Base-by-base conservation (phyloP, 1,140 invertebrate genomes). In the Eciton burchellii region DNA sequence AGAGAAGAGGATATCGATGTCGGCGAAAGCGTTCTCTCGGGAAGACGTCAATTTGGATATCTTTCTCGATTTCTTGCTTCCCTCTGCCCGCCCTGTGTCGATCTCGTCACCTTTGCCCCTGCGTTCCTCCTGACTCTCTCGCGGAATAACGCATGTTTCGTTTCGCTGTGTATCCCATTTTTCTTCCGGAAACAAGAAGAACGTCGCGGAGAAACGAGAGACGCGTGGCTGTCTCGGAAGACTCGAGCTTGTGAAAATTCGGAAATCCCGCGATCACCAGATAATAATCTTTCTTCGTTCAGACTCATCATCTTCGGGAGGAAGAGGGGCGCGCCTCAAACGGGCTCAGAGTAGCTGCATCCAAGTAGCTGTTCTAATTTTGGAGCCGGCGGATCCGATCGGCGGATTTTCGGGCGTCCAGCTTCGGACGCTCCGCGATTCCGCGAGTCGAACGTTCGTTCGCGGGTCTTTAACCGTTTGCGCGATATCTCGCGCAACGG, bases 401-500 rank as follows among this genome's bases (percentile, higher is more conserved):
- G 12, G 12, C 41, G 60, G 1, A 24, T 5, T 21, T 54, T 54
- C 12, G 26, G 26, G 19, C n/a, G 24, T 12, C 6, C 35, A 35
- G 35, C 35, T 35, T 35, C 35, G 6, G 54, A 35, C 14, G n/a
- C 54, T 41, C 26, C 14, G 14, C 47, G 65, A 12, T 12, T 79
- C 9, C 11, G 6, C 21, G 35, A 12, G 16, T 19, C 16, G 21
- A 24, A 35, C 41, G n/a, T 47, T 52, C 65, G 29, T 26, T 26
- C 9, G 21, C 66, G 82, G 87, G 83, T 90, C 84, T 85, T 89
- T 90, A 84, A 90, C 86, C 86, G n/a, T n/a, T n/a, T n/a, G n/a
- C 84, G 81, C 70, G 87, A 82, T 89, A 91, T 90, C 87, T 90
- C 83, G 68, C 83, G 85, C 82, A 88, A 90, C 89, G 83, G 84